phyloP scores from a whole-genome alignment of 1,140 invertebrate genomes.

The Scaptodrosophila lebanonensis region DNA sequence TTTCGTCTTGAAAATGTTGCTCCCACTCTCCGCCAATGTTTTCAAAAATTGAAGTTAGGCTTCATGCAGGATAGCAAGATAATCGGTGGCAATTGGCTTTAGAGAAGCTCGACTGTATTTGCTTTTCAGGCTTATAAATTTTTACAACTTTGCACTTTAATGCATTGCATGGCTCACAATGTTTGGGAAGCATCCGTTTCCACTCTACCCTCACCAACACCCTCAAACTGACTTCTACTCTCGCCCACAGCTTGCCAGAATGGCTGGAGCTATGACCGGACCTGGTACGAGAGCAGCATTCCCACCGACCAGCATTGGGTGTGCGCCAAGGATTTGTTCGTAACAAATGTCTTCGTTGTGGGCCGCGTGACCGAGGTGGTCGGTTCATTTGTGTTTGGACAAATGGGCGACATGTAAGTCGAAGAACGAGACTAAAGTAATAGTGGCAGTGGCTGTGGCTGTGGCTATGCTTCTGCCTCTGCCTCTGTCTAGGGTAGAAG shows the following conservation, averaged over 20 bases:
- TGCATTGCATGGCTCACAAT: conserved; percentile 63
- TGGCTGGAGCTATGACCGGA: conserved; percentile 79
- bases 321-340: conserved; percentile 78
- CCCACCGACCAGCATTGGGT: conserved; percentile 79
- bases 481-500: background rate
- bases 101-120: too few species aligned
- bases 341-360: conserved; percentile 78
- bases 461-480: too few species aligned
- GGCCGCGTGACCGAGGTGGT: conserved; percentile 78
- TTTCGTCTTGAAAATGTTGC: too few species aligned
- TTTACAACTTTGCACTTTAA: conserved; percentile 68
- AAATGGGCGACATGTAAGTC: conserved; percentile 79
- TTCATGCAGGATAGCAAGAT: too few species aligned
- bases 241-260: conserved; percentile 77
- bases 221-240: conserved; percentile 21
- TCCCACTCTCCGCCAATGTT: too few species aligned
- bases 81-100: too few species aligned
- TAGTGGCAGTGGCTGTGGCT: too few species aligned
- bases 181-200: too few species aligned
- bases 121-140: conserved; percentile 4
- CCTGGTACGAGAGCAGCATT: conserved; percentile 78
- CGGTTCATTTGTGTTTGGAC: conserved; percentile 79
- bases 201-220: background rate
- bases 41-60: too few species aligned
- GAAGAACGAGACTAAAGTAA: conserved; percentile 4